A percentile compares a stretch with the other conserved stretches of the same genome.
phyloP scores from a whole-genome alignment of 2,797 vertebrate genomes.

The Eulemur mongoz region DNA sequence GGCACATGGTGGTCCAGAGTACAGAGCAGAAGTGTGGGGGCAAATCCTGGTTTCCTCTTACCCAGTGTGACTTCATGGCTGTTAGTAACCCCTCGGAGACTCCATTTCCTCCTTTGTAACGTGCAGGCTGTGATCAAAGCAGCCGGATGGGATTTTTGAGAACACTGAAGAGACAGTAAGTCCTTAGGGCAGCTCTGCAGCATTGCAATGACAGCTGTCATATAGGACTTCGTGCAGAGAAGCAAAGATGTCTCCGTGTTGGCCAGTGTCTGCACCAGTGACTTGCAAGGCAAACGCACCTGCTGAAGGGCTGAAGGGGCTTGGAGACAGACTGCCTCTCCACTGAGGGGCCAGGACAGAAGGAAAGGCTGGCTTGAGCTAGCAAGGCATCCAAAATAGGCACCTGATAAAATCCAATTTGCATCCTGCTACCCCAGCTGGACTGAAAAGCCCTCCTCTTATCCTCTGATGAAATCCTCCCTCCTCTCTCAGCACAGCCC shows the following conservation, averaged over 20 bases:
- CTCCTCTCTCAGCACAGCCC: not conserved
- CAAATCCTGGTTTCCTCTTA: not conserved
- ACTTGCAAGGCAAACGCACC: not conserved
- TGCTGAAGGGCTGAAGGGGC: not conserved
- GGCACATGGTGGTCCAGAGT: not conserved
- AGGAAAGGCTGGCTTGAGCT: not conserved
- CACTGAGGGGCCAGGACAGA: rapidly evolving
- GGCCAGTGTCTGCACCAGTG: not conserved
- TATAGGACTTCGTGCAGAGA: not conserved
- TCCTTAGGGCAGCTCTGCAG: not conserved
- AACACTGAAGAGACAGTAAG: not conserved
- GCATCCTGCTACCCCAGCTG: not conserved
- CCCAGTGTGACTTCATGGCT: not conserved
- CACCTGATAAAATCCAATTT: not conserved
- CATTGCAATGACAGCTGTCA: not conserved
- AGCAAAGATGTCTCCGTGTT: not conserved
- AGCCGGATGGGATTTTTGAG: not conserved
- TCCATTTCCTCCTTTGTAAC: not conserved
- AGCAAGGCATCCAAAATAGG: not conserved
- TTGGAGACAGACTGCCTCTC: not conserved
- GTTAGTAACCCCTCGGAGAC: not conserved
- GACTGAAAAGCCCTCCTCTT: not conserved
- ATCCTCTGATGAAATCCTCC: not conserved
- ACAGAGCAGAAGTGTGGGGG: not conserved
- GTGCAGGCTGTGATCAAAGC: not conserved